Evolutionary conservation across 2,888 invertebrate species (phyloP).

Genomic region (Muschampia plurimacula): DNA sequence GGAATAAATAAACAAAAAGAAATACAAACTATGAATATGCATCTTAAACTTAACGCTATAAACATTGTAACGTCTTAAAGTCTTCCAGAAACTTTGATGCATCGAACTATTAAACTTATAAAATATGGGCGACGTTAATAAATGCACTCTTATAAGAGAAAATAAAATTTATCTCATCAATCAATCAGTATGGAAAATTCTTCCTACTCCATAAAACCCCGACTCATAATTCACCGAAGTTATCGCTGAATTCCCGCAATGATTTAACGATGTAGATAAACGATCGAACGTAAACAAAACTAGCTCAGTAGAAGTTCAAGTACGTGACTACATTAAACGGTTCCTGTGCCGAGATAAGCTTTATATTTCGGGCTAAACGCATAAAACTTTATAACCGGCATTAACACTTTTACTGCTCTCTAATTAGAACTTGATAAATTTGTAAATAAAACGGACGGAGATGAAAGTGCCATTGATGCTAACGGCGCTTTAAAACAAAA

Average conservation of each 20-base stretch:
- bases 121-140: conserved; percentile 33
- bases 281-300: conserved; percentile 51
- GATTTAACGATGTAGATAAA: conserved; percentile 46
- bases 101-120: conserved; percentile 32
- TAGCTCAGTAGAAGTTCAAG: conserved; percentile 57
- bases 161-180: conserved; percentile 38
- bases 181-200: conserved; percentile 34
- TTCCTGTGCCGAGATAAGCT: conserved; percentile 61
- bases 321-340: conserved; percentile 53
- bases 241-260: conserved; percentile 48
- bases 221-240: conserved; percentile 37
- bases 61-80: conserved; percentile 9
- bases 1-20: conserved; percentile 26
- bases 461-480: conserved; percentile 70
- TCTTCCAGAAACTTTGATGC: conserved; percentile 26
- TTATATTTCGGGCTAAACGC: conserved; percentile 68
- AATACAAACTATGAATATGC: conserved; percentile 10
- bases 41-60: conserved; percentile 17
- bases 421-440: conserved; percentile 74
- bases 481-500: conserved; percentile 61
- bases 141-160: conserved; percentile 24
- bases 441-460: conserved; percentile 63
- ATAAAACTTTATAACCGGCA: conserved; percentile 66
- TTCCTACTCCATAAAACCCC: conserved; percentile 27
- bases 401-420: conserved; percentile 67